These are phyloP conservation scores for Drosophila aldrichi DNA, from an alignment of 2,888 invertebrate genomes.

Conservation along the genomic window DNA sequence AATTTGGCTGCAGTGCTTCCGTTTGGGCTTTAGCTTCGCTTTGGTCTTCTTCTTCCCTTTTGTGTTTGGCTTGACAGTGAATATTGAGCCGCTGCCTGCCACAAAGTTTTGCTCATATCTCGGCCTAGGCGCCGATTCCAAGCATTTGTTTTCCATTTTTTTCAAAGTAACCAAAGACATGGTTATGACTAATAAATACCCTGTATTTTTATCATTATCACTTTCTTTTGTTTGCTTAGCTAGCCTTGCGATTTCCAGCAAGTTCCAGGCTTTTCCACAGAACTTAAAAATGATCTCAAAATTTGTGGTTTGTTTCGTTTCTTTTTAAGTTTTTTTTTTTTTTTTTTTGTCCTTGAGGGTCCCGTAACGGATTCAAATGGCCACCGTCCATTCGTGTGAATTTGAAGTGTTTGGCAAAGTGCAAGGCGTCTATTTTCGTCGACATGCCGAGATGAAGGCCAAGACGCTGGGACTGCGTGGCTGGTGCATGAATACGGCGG, in stretches of 20 bases:
- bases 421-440: conserved; percentile 74
- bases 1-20: conserved; percentile 47
- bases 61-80: conserved; percentile 23
- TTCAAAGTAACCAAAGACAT: not conserved
- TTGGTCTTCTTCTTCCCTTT: conserved; percentile 17
- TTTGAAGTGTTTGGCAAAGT: conserved; percentile 82
- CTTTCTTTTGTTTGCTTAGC: not conserved
- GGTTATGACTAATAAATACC: not conserved
- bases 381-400: conserved; percentile 60
- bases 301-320: not conserved
- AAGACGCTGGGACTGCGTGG: conserved; percentile 87
- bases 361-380: conserved; percentile 29
- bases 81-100: conserved; percentile 45
- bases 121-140: conserved; percentile 41
- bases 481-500: conserved; percentile 89
- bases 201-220: not conserved
- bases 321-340: not conserved
- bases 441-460: conserved; percentile 88
- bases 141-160: not conserved
- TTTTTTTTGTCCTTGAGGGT: not conserved
- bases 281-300: not conserved
- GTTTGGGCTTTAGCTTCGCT: conserved; percentile 25
- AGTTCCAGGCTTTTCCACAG: not conserved
- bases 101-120: conserved; percentile 68
- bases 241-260: not conserved